Evolutionary conservation across 2,888 invertebrate genomes (phyloP).

Genomic region (Orchesellides sinensis): DNA sequence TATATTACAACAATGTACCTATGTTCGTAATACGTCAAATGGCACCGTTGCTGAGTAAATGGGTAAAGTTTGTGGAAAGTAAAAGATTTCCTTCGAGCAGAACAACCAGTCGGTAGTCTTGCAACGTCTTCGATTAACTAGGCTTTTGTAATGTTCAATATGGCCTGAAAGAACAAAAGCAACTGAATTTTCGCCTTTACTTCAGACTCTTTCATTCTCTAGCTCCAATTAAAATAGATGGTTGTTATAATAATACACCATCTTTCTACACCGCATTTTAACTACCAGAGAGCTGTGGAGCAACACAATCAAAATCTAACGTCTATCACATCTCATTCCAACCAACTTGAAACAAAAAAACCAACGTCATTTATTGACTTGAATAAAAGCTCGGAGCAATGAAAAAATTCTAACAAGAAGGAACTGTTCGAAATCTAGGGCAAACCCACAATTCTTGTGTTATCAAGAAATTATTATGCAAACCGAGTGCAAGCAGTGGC

Average conservation of each 20-base stretch:
- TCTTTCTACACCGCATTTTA: too few relatives aligned
- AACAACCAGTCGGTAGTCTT: background rate
- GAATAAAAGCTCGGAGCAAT: constrained; percentile 13
- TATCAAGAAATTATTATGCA: constrained; percentile 61
- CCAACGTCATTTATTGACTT: constrained; percentile 9
- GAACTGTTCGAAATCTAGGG: constrained; percentile 60
- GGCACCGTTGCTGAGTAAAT: background rate
- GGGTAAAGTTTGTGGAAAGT: background rate
- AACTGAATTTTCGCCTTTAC: too few relatives aligned
- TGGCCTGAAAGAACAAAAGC: too few relatives aligned
- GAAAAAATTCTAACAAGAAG: constrained; percentile 7
- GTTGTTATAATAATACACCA: too few relatives aligned
- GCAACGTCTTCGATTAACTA: too few relatives aligned
- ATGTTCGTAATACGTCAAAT: background rate
- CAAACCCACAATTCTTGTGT: constrained; percentile 66
- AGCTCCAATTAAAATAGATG: constrained; percentile 22
- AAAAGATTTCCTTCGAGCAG: background rate
- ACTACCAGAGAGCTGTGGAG: background rate
- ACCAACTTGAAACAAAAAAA: background rate
- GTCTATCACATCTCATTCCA: constrained; percentile 3
- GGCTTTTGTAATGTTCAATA: too few relatives aligned
- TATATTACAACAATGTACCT: background rate
- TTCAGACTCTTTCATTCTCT: background rate
- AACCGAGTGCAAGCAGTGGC: constrained; percentile 41
- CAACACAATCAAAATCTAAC: constrained; percentile 4